These are phyloP conservation scores for Eucidaris tribuloides DNA, from an alignment of 35 echinoderm and acorn worm genomes.

Conservation along the genomic window DNA sequence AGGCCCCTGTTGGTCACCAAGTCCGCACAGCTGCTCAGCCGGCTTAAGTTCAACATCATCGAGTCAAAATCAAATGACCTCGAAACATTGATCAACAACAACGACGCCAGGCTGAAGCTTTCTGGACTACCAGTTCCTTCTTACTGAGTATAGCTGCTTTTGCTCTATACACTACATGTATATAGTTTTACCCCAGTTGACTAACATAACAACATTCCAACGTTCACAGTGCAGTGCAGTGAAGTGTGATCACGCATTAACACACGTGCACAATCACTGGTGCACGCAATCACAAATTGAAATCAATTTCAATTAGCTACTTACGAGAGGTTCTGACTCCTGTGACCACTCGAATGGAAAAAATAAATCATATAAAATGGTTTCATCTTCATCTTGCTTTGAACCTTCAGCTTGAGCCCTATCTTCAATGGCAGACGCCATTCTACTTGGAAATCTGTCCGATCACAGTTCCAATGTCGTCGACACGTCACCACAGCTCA, in stretches of 20 bases:
- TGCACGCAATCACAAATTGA: neutral
- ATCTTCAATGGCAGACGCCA: neutral
- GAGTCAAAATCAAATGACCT: no score
- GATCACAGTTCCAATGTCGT: no score
- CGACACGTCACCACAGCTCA: no score
- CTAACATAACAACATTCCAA: neutral
- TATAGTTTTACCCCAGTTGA: neutral
- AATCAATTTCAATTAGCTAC: neutral
- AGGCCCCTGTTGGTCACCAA: no score
- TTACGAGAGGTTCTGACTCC: conserved; percentile 75
- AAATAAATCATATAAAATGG: conserved; percentile 76
- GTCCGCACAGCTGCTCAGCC: no score
- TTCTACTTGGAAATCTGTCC: no score
- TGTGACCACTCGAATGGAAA: conserved; percentile 58
- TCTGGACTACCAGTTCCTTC: neutral
- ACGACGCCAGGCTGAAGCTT: no score
- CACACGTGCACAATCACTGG: neutral
- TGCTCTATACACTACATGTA: neutral
- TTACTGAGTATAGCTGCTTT: neutral
- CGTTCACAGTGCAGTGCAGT: no score
- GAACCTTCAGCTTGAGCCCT: neutral
- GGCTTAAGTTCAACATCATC: no score
- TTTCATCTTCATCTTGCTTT: conserved; percentile 52
- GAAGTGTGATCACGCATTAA: neutral
- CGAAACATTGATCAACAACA: no score